phyloP scores from a whole-genome alignment of 2,113 vertebrate genomes.

The Apodemus sylvaticus region DNA sequence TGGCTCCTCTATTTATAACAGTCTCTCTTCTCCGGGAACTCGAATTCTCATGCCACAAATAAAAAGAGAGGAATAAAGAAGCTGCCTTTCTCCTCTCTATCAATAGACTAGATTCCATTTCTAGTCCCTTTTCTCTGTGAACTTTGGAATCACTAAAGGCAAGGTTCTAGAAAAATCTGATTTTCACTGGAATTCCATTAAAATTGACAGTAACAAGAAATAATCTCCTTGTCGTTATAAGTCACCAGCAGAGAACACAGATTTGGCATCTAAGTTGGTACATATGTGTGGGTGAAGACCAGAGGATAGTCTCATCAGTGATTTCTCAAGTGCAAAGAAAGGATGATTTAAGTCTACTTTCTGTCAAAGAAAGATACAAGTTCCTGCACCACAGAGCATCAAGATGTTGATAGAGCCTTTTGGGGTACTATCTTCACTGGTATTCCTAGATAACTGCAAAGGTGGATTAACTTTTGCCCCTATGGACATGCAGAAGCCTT shows the following conservation, averaged over 20 bases:
- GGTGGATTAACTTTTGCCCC: neutral
- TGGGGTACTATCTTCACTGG: neutral
- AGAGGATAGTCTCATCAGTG: too few relatives aligned
- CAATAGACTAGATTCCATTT: neutral
- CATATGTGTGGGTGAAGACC: too few relatives aligned
- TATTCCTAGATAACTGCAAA: neutral
- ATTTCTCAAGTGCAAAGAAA: neutral
- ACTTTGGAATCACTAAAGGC: neutral
- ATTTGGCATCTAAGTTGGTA: too few relatives aligned
- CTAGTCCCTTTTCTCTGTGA: neutral
- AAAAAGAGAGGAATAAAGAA: neutral
- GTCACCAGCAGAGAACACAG: too few relatives aligned
- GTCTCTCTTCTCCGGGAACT: neutral
- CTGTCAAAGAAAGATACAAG: neutral
- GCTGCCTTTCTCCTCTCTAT: neutral
- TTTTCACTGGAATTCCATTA: slow-evolving; percentile 30
- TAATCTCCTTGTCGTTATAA: neutral
- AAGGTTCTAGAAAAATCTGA: slow-evolving; percentile 14
- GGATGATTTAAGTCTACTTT: neutral
- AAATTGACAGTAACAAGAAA: neutral
- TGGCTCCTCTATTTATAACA: neutral
- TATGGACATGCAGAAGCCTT: neutral
- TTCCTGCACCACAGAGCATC: neutral
- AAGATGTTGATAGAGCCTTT: neutral
- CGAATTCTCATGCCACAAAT: neutral